Evolutionary conservation across 2,797 vertebrate species (phyloP), one percentile per base, ranked within the genome.

Genomic region (Peromyscus melanophrys): DNA sequence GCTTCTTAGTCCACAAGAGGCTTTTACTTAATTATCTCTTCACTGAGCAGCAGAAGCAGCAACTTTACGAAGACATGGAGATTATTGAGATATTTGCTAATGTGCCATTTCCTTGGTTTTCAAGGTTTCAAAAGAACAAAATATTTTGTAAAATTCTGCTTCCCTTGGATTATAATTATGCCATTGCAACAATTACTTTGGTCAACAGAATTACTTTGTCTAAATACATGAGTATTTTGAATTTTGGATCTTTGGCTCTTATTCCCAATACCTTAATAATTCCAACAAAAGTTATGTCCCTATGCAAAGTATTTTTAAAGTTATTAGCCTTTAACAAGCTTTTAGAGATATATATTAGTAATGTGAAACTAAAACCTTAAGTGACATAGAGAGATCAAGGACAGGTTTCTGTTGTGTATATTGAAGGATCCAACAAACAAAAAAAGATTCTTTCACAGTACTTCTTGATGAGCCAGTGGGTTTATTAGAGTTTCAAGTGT

Each of bases 31-130:
- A 40, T 25, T 43, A 75, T 27, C 12, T 5, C 14, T 83, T 83
- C 8, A 29, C 27, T 63, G 37, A 83, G 27, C 25, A 63, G 9
- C 13, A 43, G 37, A 83, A 61, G 25, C 16, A 40, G 3, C 23
- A 63, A 21, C 90, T 86, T 52, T 91, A 71, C 83, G 95, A 93
- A 80, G 34, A 89, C 25, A 61, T 1, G 63, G 52, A 86, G 40
- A 80, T 76, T 89, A 73, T 65, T 59, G 5, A 92, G 16, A 1
- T 71, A 29, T 59, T 92, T 93, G 63, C 10, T 34, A 4, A 52
- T 34, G 19, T 5, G 34, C 7, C 76, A n/a, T 94, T 89, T 83
- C 34, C 90, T 52, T 83, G 52, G 76, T 88, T 92, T 96, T 91
- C 14, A 86, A 73, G 57, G 49, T 61, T 75, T 73, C 69, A 75